A percentile compares a stretch with the other conserved stretches of the same genome.
These are phyloP conservation scores for Rhynchopsitta pachyrhyncha DNA, from an alignment of 2,113 vertebrate genomes.

Conservation along the genomic window DNA sequence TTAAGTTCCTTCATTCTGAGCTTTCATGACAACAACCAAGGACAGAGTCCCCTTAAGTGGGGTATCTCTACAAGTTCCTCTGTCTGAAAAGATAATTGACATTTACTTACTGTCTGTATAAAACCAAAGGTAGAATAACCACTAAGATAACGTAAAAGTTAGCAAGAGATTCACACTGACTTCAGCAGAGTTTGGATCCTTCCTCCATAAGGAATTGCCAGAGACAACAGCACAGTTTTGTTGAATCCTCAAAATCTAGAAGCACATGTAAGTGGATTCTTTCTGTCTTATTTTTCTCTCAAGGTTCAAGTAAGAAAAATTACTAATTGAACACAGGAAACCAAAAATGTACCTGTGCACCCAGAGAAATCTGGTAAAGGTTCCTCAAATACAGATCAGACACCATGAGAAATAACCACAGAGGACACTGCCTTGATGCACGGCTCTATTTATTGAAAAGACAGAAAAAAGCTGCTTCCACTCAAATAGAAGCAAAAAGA, in stretches of 20 bases:
- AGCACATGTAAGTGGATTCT: background rate
- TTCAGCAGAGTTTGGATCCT: background rate
- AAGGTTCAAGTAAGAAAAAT: background rate
- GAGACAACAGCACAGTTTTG: background rate
- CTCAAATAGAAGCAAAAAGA: background rate
- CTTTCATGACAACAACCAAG: background rate
- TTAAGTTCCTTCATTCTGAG: background rate
- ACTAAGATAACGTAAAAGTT: background rate
- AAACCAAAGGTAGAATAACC: background rate
- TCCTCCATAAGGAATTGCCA: background rate
- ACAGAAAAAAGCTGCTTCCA: slow-evolving; percentile 8
- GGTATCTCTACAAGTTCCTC: background rate
- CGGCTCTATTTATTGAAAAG: background rate
- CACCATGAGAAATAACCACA: background rate
- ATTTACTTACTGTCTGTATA: background rate
- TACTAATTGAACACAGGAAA: background rate
- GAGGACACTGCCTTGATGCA: background rate
- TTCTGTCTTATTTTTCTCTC: background rate
- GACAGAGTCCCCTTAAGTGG: background rate
- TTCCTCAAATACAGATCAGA: background rate
- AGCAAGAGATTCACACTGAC: background rate
- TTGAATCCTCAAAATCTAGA: background rate
- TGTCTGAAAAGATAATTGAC: background rate
- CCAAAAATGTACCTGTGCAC: background rate
- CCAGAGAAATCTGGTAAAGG: background rate